Percentiles rank a stretch among this genome's conserved stretches.
Evolutionary conservation across 2,888 invertebrate species (phyloP).

Genomic region (Chrysolina haemoptera): DNA sequence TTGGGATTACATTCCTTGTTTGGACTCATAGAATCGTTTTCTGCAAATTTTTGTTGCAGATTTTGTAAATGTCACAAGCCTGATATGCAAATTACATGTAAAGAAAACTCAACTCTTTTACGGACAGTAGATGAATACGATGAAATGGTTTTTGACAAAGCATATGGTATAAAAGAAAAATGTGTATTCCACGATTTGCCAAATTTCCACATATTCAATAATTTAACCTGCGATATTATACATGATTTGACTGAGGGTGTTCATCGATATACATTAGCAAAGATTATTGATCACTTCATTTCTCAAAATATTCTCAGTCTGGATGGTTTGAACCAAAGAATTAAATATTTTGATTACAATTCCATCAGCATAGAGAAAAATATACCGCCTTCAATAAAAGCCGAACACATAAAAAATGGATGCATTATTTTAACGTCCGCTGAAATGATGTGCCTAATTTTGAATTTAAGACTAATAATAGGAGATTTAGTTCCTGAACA

Average conservation of each 20-base stretch:
- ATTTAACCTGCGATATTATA: slow-evolving; percentile 45
- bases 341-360: slow-evolving; percentile 41
- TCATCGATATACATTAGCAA: slow-evolving; percentile 42
- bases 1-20: slow-evolving; percentile 55
- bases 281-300: slow-evolving; percentile 39
- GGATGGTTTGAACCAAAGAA: slow-evolving; percentile 36
- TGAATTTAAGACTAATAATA: slow-evolving; percentile 40
- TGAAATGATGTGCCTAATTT: slow-evolving; percentile 42
- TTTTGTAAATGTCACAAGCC: slow-evolving; percentile 49
- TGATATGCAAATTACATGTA: slow-evolving; percentile 20
- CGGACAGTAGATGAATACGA: slow-evolving; percentile 26
- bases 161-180: slow-evolving; percentile 25
- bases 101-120: slow-evolving; percentile 27
- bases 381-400: slow-evolving; percentile 41
- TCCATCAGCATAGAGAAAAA: slow-evolving; percentile 36
- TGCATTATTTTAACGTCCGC: slow-evolving; percentile 39
- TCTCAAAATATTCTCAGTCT: slow-evolving; percentile 32
- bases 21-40: slow-evolving; percentile 56
- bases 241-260: slow-evolving; percentile 46
- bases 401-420: slow-evolving; percentile 38
- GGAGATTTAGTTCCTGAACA: slow-evolving; percentile 38
- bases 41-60: slow-evolving; percentile 56
- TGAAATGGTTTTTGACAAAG: slow-evolving; percentile 16
- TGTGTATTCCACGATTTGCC: slow-evolving; percentile 25
- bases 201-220: slow-evolving; percentile 31